Evolutionary conservation across 2,888 invertebrate species (phyloP).

Genomic region (Agelastica alni): DNA sequence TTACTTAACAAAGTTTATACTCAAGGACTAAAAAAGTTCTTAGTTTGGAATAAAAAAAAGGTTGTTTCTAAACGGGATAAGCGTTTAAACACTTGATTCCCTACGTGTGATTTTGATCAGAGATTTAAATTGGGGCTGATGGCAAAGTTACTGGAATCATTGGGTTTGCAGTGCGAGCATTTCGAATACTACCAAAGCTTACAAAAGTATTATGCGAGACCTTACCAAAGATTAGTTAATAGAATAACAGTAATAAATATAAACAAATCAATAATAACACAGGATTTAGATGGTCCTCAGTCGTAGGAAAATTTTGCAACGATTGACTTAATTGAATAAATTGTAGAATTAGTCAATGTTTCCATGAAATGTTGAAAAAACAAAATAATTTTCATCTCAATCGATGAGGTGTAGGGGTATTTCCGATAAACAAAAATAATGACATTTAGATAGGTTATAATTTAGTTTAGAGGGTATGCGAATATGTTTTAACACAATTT

Average conservation of each 20-base stretch:
- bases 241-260: background rate
- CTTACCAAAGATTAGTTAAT: constrained; percentile 28
- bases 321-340: constrained; percentile 52
- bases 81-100: too few species aligned
- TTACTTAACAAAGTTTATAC: too few species aligned
- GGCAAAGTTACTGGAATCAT: too few species aligned
- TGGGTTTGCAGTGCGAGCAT: background rate
- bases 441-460: constrained; percentile 37
- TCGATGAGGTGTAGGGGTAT: constrained; percentile 38
- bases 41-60: too few species aligned
- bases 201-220: constrained; percentile 26
- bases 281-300: constrained; percentile 32
- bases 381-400: constrained; percentile 48
- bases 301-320: constrained; percentile 47
- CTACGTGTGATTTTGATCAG: too few species aligned
- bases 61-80: too few species aligned
- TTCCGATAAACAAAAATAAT: constrained; percentile 49
- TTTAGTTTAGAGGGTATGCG: constrained; percentile 29
- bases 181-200: constrained; percentile 23
- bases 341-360: constrained; percentile 51
- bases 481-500: constrained; percentile 25
- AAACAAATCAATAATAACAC: too few species aligned
- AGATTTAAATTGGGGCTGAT: too few species aligned
- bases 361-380: constrained; percentile 50
- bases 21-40: too few species aligned